phyloP scores from a whole-genome alignment of 2,888 invertebrate species.

The Hirtodrosophila trivittata region DNA sequence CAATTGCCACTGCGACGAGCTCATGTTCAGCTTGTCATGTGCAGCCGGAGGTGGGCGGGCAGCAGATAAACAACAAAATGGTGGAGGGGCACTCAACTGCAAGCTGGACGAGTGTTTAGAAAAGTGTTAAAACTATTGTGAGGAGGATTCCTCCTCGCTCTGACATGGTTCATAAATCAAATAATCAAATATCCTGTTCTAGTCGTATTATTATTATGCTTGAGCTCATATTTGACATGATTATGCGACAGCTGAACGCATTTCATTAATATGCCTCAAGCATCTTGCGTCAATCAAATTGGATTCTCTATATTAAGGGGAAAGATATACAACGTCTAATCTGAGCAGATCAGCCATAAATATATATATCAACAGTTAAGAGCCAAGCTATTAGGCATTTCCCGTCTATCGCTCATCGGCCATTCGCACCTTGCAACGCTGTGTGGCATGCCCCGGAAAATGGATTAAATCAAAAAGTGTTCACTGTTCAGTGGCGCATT shows the following conservation, averaged over 20 bases:
- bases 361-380: too few species aligned
- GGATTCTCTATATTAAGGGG: too few species aligned
- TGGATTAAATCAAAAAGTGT: conserved; percentile 40
- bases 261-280: neutral
- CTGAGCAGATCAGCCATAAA: too few species aligned
- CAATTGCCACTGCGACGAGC: conserved; percentile 58
- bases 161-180: conserved; percentile 5
- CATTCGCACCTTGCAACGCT: conserved; percentile 5
- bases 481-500: conserved; percentile 34
- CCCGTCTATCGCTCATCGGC: too few species aligned
- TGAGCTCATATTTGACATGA: too few species aligned
- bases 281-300: too few species aligned
- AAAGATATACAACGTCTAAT: too few species aligned
- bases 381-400: too few species aligned
- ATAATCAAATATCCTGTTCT: conserved; percentile 1
- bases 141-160: conserved; percentile 1
- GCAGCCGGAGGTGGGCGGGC: too few species aligned
- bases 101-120: neutral
- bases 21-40: conserved; percentile 58
- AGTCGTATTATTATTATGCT: too few species aligned
- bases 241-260: too few species aligned
- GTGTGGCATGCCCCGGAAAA: conserved; percentile 29
- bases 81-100: neutral
- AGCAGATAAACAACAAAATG: too few species aligned
- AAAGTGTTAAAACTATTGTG: conserved; percentile 22